Evolutionary conservation across 2,888 invertebrate species (phyloP), one percentile per base, ranked within the genome.

Genomic region (Tetrapedia diversipes): DNA sequence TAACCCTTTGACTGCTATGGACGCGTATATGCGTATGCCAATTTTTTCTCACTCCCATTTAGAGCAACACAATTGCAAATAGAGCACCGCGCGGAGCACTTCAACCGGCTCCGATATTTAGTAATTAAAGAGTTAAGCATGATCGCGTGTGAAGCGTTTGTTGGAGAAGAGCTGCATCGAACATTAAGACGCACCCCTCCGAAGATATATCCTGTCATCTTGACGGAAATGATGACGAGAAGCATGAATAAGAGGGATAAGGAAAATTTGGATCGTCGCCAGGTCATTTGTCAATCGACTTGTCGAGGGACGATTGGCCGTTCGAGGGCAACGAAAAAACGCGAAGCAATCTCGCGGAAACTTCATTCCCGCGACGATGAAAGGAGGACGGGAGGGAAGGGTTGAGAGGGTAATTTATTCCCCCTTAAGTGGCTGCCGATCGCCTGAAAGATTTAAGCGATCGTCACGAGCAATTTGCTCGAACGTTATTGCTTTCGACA

Each of bases 241-340:
- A n/a, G 22, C 16, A 11, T 24, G 19, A 43, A 54, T n/a, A 14
- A 24, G 56, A 37, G 34, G 2, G 45, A n/a, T 16, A 14, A 56
- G 37, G n/a, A 27, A 4, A 16, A 43, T 54, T 43, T 24, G 45
- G n/a, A 32, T 19, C 3, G 14, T 16, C 7, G 47, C 27, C 22
- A 16, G 29, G 37, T 57, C 66, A 59, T 66, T 60, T 47, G 54
- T 63, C 54, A 63, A 76, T 80, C 80, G 56, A 69, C 32, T 51
- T 63, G 68, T 32, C 73, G 53, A n/a, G 34, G 39, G 59, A 47
- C 49, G 59, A 54, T 64, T 34, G 39, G 19, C 45, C 56, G 16
- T 22, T 65, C 45, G 54, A 53, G 39, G 22, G 49, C 6, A 10
- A 45, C 10, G 24, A 56, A 56, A 57, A 39, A 43, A 49, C 22